phyloP scores from a whole-genome alignment of 2,888 invertebrate species.

The Dynastes maya region DNA sequence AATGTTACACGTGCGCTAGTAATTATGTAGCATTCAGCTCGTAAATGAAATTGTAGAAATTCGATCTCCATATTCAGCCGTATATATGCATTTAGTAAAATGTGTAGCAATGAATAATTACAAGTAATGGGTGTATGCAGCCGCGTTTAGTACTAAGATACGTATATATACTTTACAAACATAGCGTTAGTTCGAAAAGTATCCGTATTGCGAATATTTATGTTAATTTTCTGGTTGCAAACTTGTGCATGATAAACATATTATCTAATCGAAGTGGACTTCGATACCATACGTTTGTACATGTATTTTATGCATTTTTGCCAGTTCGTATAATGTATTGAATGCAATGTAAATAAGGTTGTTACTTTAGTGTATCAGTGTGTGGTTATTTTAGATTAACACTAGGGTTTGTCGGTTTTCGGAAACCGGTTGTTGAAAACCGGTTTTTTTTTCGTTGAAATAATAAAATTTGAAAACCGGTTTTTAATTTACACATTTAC shows the following conservation, averaged over 20 bases:
- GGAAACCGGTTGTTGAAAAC: too few species aligned
- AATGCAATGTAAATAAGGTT: not conserved
- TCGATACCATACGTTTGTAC: not conserved
- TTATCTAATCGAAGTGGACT: not conserved
- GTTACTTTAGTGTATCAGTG: not conserved
- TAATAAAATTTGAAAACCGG: too few species aligned
- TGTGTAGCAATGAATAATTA: too few species aligned
- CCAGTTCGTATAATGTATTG: not conserved
- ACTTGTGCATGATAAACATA: not conserved
- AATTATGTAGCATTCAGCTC: not conserved
- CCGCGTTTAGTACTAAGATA: too few species aligned
- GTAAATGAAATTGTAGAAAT: not conserved
- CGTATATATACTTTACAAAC: too few species aligned
- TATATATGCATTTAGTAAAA: too few species aligned
- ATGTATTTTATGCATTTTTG: not conserved
- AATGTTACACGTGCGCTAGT: conserved; percentile 22
- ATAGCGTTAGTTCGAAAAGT: too few species aligned
- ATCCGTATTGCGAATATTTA: conserved; percentile 2
- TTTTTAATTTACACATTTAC: too few species aligned
- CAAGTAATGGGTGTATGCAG: too few species aligned
- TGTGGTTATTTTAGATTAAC: not conserved
- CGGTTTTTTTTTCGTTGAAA: too few species aligned
- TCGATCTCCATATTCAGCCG: too few species aligned
- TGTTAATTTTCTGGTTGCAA: not conserved
- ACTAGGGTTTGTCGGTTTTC: too few species aligned